Percentiles rank a stretch among this genome's conserved stretches.
Evolutionary conservation across 2,113 vertebrate species (phyloP).

Genomic region (Emydocephalus ijimae): DNA sequence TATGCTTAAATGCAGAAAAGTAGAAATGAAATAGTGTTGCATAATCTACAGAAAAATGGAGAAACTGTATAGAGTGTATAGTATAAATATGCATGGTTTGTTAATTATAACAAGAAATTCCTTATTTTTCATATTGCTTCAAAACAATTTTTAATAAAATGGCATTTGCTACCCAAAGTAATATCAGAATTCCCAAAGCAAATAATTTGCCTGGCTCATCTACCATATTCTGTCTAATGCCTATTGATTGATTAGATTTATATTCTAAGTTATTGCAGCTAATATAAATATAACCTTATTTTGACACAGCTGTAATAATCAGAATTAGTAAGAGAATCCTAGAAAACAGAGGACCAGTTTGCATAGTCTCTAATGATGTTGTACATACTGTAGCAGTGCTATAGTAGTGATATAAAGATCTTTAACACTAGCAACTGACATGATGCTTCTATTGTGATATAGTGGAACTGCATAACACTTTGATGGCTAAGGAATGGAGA

Average conservation of each 20-base stretch:
- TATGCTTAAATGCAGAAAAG: neutral
- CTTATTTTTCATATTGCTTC: neutral
- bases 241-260: neutral
- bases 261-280: neutral
- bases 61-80: neutral
- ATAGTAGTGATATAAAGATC: neutral
- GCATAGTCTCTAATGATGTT: neutral
- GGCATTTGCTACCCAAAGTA: neutral
- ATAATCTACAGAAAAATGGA: neutral
- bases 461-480: neutral
- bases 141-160: neutral
- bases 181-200: neutral
- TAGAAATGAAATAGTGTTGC: neutral
- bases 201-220: neutral
- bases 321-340: neutral
- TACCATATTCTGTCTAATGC: neutral
- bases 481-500: neutral
- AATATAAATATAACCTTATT: neutral
- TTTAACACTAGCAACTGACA: neutral
- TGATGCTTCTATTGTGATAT: neutral
- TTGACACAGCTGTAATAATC: neutral
- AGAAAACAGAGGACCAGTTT: neutral
- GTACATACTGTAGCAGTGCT: neutral
- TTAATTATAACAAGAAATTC: neutral
- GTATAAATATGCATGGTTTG: neutral